Evolutionary conservation across 1,140 invertebrate species (phyloP).

Genomic region (Ceratoteleas bidentatus): DNA sequence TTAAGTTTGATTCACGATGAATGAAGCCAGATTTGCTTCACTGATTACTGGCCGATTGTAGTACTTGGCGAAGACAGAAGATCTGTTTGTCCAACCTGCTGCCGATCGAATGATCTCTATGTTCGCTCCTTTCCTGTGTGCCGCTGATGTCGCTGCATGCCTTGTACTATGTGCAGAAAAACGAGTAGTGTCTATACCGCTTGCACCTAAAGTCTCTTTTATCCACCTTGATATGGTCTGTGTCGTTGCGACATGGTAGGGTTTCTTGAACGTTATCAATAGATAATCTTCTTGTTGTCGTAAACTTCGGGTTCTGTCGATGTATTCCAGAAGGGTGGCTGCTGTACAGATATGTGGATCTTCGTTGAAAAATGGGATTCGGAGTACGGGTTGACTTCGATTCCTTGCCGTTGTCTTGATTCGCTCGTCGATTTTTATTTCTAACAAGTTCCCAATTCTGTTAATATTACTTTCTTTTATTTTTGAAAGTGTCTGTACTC

Average conservation of each 20-base stretch:
- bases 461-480: conserved; percentile 4
- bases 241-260: conserved; percentile 17
- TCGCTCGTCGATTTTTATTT: background rate
- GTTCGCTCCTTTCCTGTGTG: conserved; percentile 39
- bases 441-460: background rate
- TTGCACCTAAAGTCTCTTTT: conserved; percentile 17
- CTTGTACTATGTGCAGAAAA: conserved; percentile 57
- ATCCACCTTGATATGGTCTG: conserved; percentile 62
- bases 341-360: background rate
- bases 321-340: background rate
- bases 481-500: conserved; percentile 9
- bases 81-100: conserved; percentile 61
- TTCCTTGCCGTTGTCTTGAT: background rate
- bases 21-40: conserved; percentile 3
- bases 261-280: background rate
- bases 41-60: conserved; percentile 55
- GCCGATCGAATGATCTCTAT: conserved; percentile 47
- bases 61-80: conserved; percentile 55
- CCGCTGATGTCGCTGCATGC: conserved; percentile 63
- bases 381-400: background rate
- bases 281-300: background rate
- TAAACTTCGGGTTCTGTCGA: background rate
- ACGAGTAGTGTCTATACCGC: conserved; percentile 50
- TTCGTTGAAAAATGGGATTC: background rate
- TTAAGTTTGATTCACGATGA: background rate